Percentiles rank a stretch among this genome's conserved stretches.
Conservation (phyloP, 2,797 vertebrate genomes). For the Rhinogobio ventralis region DNA sequence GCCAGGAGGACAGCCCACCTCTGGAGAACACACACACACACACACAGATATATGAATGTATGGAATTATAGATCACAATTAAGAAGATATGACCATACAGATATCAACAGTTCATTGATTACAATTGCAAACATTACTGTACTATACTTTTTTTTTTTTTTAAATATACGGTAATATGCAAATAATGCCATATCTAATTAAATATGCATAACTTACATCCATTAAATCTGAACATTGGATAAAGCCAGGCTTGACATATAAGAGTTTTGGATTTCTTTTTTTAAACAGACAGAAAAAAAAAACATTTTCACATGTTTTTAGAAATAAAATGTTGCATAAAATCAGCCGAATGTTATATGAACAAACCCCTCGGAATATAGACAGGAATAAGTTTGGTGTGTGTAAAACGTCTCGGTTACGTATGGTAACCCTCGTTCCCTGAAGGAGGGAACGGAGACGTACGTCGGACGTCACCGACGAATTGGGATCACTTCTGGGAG, state of each 20-base stretch:
- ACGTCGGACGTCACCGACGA: too few species aligned
- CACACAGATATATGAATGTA: neutral
- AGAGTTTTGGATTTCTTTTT: neutral
- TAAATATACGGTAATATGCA: neutral
- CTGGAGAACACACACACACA: slow-evolving; percentile 66
- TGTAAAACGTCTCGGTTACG: too few species aligned
- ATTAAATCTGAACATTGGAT: neutral
- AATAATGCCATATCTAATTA: neutral
- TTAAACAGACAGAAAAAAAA: too few species aligned
- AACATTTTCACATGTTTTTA: neutral
- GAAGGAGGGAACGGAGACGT: too few species aligned
- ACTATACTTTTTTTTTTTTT: neutral
- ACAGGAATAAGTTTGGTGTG: neutral
- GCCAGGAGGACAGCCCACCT: slow-evolving; percentile 86
- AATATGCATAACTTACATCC: neutral
- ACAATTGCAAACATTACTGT: neutral
- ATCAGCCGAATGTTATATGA: neutral
- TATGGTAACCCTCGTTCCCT: too few species aligned
- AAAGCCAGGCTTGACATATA: neutral
- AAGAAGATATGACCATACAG: neutral
- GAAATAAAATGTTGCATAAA: neutral
- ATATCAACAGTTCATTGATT: neutral
- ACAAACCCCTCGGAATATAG: neutral
- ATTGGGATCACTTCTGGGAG: too few species aligned
- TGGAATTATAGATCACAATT: neutral